Percentiles rank a stretch among this genome's conserved stretches.
Evolutionary conservation across 2,797 vertebrate species (phyloP).

Genomic region (Alcedo quadribrachys): DNA sequence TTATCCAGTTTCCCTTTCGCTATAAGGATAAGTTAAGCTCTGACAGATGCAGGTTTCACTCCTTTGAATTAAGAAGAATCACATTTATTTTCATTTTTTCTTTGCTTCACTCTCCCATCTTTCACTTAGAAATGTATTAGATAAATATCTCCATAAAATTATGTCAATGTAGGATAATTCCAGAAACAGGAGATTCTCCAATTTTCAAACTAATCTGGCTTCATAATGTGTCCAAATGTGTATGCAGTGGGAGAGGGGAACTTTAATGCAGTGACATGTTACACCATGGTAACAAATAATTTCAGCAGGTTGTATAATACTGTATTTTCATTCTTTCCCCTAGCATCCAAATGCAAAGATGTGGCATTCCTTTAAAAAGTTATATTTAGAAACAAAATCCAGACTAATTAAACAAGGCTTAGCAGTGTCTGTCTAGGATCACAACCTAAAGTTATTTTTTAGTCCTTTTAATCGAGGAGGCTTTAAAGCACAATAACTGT

Average conservation of each 20-base stretch:
- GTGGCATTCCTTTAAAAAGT: neutral
- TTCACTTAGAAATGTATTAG: neutral
- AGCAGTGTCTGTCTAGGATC: neutral
- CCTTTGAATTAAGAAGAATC: neutral
- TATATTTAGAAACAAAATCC: constrained; percentile 16
- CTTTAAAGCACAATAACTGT: neutral
- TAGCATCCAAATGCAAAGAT: neutral
- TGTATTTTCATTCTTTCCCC: neutral
- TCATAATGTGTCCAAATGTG: neutral
- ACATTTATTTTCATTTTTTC: neutral
- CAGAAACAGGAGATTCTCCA: neutral
- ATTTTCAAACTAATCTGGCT: neutral
- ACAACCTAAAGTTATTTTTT: neutral
- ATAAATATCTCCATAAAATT: neutral
- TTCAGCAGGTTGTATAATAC: neutral
- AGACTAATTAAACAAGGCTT: neutral
- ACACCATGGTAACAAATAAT: neutral
- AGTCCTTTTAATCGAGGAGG: neutral
- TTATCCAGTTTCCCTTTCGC: neutral
- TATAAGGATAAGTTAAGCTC: neutral
- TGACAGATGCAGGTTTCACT: neutral
- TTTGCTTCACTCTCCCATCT: neutral
- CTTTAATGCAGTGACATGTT: neutral
- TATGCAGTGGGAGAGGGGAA: neutral
- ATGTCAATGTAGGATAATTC: neutral